phyloP scores from a whole-genome alignment of 2,888 invertebrate genomes.

The Eumerus sabulonum region DNA sequence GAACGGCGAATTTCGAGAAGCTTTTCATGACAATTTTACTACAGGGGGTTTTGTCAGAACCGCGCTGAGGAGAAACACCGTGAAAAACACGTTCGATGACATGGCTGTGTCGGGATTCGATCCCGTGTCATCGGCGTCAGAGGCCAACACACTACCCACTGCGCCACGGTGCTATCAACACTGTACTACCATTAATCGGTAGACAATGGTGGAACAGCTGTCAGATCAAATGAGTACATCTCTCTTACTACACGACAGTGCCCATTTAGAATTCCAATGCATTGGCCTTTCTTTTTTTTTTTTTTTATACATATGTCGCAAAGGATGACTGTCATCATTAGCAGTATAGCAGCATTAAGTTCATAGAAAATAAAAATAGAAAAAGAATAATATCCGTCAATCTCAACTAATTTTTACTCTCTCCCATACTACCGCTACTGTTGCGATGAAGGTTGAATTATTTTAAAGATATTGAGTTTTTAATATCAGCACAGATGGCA shows the following conservation, averaged over 20 bases:
- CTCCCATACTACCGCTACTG: no score
- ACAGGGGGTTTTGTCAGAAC: no score
- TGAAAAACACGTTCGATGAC: no score
- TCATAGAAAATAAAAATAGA: background rate
- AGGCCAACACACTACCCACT: no score
- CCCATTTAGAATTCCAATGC: constrained; percentile 50
- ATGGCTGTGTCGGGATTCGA: no score
- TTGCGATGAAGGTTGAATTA: background rate
- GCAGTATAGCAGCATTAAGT: no score
- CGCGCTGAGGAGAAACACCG: no score
- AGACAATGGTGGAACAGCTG: constrained; percentile 12
- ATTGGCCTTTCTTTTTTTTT: constrained; percentile 33
- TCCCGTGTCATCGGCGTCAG: no score
- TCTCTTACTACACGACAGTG: constrained; percentile 53
- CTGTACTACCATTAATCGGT: constrained; percentile 29
- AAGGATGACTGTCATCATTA: constrained; percentile 1
- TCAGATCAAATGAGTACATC: constrained; percentile 59
- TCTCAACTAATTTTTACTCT: constrained; percentile 29
- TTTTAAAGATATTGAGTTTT: constrained; percentile 6
- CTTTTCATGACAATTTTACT: no score
- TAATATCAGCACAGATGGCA: constrained; percentile 20
- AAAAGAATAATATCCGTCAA: background rate
- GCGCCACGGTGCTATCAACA: no score
- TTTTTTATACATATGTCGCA: background rate
- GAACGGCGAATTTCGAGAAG: no score